Base-by-base conservation (phyloP, 2,113 vertebrate genomes). In the Myodes glareolus region DNA sequence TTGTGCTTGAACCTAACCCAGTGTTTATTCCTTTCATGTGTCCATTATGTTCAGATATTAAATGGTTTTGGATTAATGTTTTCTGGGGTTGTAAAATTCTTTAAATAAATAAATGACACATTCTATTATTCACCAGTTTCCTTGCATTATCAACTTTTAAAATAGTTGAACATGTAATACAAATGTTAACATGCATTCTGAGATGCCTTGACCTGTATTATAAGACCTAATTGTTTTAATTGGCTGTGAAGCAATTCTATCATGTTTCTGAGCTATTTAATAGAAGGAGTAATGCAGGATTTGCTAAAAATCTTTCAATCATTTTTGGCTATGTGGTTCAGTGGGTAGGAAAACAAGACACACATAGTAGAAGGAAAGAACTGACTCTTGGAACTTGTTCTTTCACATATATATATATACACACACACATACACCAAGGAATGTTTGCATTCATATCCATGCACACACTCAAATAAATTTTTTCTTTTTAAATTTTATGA, bases 1-100 rank as follows among this genome's bases (percentile, higher is more conserved):
- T 86, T 88, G 5, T 29, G 61, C n/a, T 89, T 88, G 90, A 97
- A 50, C 52, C 23, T 88, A 89, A 97, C 52, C 47, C 23, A 58
- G 5, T 45, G 12, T 89, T 42, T 42, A 39, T 80, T 55, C 27
- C 23, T 84, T n/a, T 1, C 16, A 36, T 23, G 10, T 78, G 36
- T 16, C 47, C 52, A 12, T 92, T 45, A 87, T 52, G 82, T 96
- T 25, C 12, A 65, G 47, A 50, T 58, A 13, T 36, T 63, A 55
- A 58, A 27, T 36, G 50, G 21, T 88, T 85, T 78, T 87, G 17
- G 5, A 47, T 82, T 82, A 76, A 82, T 58, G 23, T 13, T 90
- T 86, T 80, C 45, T 81, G 13, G 68, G 21, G 33, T 52, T 61
- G 3, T 42, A 9, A 11, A 81, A 3, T 36, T 87, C 31, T 73